Conservation (phyloP, 2,888 invertebrate genomes). For the Terebella lapidaria region DNA sequence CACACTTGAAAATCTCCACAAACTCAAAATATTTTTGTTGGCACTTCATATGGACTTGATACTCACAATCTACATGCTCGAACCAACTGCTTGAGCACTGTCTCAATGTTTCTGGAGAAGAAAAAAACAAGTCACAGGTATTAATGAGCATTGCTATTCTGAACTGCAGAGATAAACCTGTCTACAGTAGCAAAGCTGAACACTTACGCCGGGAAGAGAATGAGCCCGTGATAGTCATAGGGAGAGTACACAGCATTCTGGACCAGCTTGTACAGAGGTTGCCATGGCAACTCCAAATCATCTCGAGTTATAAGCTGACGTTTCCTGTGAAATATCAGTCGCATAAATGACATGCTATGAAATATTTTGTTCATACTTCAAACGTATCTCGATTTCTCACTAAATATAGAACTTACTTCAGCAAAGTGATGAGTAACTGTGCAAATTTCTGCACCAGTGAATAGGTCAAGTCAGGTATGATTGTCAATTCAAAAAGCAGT, state of each 20-base stretch:
- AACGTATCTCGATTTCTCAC: no score
- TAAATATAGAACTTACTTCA: conserved; percentile 66
- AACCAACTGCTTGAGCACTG: conserved; percentile 45
- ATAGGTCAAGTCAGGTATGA: conserved; percentile 73
- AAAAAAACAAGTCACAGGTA: no score
- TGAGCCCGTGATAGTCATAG: conserved; percentile 43
- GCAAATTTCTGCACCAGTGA: conserved; percentile 69
- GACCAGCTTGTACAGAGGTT: conserved; percentile 70
- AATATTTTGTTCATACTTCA: background rate
- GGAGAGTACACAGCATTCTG: conserved; percentile 39
- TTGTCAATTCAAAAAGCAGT: conserved; percentile 71
- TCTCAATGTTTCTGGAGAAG: background rate
- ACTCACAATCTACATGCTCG: conserved; percentile 48
- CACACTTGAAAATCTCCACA: no score
- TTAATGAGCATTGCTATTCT: no score
- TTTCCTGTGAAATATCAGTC: conserved; percentile 55
- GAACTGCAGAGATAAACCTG: no score
- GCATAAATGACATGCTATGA: background rate
- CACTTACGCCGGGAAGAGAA: conserved; percentile 38
- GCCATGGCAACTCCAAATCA: conserved; percentile 79
- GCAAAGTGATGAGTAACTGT: conserved; percentile 64
- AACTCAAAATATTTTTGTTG: no score
- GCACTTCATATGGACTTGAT: no score
- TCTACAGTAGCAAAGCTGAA: no score
- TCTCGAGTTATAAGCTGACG: conserved; percentile 69